Conservation (phyloP, 2,113 vertebrate genomes). For the Dasyprocta punctata region DNA sequence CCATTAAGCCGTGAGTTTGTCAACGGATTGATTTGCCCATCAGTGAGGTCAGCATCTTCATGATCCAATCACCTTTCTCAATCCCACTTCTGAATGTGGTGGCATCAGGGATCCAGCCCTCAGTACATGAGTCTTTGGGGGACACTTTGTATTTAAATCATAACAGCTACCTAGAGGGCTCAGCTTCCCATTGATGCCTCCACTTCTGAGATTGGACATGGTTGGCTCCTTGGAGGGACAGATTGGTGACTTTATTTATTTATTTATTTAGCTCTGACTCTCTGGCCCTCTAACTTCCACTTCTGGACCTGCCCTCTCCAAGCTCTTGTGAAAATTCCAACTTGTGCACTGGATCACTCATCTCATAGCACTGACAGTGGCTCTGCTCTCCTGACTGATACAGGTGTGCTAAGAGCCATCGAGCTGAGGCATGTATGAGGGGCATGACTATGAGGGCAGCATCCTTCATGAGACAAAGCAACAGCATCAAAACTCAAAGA, state of each 20-base stretch:
- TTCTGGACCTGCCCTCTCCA: neutral
- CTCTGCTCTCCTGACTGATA: neutral
- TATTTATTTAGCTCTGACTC: too few relatives aligned
- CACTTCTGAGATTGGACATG: neutral
- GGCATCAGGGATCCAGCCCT: neutral
- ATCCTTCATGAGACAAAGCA: neutral
- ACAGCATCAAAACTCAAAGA: neutral
- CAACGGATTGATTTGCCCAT: neutral
- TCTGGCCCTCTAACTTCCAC: neutral
- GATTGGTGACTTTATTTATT: neutral
- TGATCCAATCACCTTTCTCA: neutral
- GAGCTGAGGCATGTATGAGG: neutral
- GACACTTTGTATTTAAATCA: too few relatives aligned
- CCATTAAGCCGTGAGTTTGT: neutral
- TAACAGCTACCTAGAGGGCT: neutral
- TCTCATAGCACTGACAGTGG: neutral
- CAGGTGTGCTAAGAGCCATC: neutral
- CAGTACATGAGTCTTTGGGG: neutral
- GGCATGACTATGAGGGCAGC: neutral
- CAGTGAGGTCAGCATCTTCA: too few relatives aligned
- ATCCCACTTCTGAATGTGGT: neutral
- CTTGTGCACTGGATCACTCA: neutral
- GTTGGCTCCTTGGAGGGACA: neutral
- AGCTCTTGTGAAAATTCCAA: neutral
- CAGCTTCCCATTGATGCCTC: neutral